These are phyloP conservation scores for Drusus annulatus DNA, from an alignment of 1,140 invertebrate species.

Conservation along the genomic window DNA sequence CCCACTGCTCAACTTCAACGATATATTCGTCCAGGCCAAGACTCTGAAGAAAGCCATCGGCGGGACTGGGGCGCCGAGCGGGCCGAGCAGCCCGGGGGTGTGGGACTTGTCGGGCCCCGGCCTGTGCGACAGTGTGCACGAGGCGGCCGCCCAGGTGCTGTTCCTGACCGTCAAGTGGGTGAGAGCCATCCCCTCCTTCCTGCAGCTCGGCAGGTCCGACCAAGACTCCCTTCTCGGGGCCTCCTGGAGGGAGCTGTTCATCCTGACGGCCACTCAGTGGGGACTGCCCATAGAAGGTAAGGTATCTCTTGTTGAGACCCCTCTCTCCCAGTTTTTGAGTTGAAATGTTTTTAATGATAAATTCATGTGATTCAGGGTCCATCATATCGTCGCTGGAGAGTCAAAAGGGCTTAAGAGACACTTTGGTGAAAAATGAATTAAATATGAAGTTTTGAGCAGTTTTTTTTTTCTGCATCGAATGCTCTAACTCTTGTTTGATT, in stretches of 20 bases:
- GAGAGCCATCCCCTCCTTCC: constrained; percentile 81
- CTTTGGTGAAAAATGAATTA: too few species aligned
- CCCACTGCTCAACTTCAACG: neutral
- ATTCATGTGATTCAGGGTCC: too few species aligned
- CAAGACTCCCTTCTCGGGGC: constrained; percentile 82
- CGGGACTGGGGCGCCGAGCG: constrained; percentile 20
- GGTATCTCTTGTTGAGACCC: neutral
- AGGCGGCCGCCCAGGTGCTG: constrained; percentile 84
- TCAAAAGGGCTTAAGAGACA: too few species aligned
- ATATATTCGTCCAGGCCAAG: constrained; percentile 6
- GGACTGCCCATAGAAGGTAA: constrained; percentile 81
- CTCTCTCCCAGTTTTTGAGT: too few species aligned
- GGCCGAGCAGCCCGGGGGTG: constrained; percentile 62
- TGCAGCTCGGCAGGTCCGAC: constrained; percentile 80
- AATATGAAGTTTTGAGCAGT: too few species aligned
- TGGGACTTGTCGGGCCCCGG: constrained; percentile 16
- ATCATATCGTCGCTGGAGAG: too few species aligned
- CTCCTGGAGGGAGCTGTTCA: constrained; percentile 89
- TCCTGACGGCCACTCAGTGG: constrained; percentile 87
- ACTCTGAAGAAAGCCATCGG: neutral
- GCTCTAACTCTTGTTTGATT: too few species aligned
- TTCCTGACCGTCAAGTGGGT: constrained; percentile 85
- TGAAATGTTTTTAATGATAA: too few species aligned
- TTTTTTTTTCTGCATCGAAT: too few species aligned
- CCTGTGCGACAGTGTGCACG: constrained; percentile 76